Percentiles rank a stretch among this genome's conserved stretches.
Conservation (phyloP, 2,888 invertebrate genomes). For the Thymelicus lineola region DNA sequence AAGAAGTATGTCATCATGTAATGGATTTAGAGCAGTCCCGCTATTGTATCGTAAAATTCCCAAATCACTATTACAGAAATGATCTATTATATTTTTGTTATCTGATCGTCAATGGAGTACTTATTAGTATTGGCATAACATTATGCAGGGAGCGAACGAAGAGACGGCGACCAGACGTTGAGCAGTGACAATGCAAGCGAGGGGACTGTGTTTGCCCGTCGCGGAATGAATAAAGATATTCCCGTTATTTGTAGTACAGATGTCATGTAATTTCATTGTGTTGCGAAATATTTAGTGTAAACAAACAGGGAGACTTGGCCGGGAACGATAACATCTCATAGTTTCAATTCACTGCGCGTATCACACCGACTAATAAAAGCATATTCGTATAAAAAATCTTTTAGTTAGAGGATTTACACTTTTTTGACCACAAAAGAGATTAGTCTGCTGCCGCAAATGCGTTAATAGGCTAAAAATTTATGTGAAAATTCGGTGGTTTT, state of each 20-base stretch:
- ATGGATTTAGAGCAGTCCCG: too few relatives aligned
- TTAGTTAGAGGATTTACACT: conserved; percentile 71
- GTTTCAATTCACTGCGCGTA: conserved; percentile 68
- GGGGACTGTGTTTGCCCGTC: conserved; percentile 76
- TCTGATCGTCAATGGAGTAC: conserved; percentile 29
- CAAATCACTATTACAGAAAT: conserved; percentile 11
- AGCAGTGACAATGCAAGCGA: conserved; percentile 69
- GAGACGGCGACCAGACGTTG: conserved; percentile 78
- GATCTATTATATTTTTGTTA: conserved; percentile 24
- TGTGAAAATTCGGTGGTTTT: conserved; percentile 7
- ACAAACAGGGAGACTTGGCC: conserved; percentile 75
- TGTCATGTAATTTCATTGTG: conserved; percentile 85
- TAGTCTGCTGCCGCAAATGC: conserved; percentile 57
- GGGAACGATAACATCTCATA: conserved; percentile 76
- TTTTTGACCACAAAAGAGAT: conserved; percentile 74
- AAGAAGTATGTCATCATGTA: too few relatives aligned
- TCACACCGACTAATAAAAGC: conserved; percentile 63
- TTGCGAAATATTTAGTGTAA: conserved; percentile 83
- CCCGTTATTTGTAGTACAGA: conserved; percentile 85
- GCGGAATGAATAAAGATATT: conserved; percentile 85
- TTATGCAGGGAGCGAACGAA: conserved; percentile 40
- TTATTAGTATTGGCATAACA: conserved; percentile 38
- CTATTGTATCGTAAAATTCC: neutral
- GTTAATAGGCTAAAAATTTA: conserved; percentile 38
- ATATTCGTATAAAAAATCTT: conserved; percentile 72